Conservation (phyloP, 2,888 invertebrate species). For the Synergus umbraculus region DNA sequence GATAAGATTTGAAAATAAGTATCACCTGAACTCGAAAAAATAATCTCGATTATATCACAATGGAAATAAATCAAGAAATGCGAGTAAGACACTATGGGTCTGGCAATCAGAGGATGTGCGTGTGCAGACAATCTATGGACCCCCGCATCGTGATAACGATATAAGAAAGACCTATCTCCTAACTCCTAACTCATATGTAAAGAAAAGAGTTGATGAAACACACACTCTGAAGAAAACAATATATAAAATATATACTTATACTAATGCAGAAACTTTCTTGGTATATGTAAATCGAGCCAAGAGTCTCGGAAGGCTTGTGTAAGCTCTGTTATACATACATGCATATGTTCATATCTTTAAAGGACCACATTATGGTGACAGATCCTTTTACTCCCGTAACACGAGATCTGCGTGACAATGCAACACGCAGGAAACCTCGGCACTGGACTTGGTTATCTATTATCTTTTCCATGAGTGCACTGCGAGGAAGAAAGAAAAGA, state of each 20-base stretch:
- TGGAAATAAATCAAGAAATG: slow-evolving; percentile 1
- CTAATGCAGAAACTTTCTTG: neutral
- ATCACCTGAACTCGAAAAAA: slow-evolving; percentile 6
- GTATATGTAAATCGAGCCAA: neutral
- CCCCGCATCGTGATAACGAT: slow-evolving; percentile 8
- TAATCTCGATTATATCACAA: neutral
- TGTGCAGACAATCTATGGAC: slow-evolving; percentile 16
- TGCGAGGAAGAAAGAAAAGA: neutral
- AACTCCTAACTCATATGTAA: neutral
- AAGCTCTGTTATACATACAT: neutral
- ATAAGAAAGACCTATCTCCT: slow-evolving; percentile 18
- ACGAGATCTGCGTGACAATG: slow-evolving; percentile 32
- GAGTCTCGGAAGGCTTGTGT: slow-evolving; percentile 22
- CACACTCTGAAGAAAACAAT: neutral
- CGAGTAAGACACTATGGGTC: slow-evolving; percentile 5
- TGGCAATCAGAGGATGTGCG: slow-evolving; percentile 22
- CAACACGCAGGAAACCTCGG: slow-evolving; percentile 7
- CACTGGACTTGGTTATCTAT: slow-evolving; percentile 27
- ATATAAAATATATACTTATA: neutral
- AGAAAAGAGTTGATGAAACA: slow-evolving; percentile 10
- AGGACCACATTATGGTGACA: slow-evolving; percentile 35
- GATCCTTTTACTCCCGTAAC: slow-evolving; percentile 41
- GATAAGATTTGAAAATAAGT: slow-evolving; percentile 6
- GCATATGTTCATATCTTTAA: slow-evolving; percentile 12
- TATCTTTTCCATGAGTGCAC: slow-evolving; percentile 24